phyloP scores from a whole-genome alignment of 2,113 vertebrate species.

The Hucho hucho region DNA sequence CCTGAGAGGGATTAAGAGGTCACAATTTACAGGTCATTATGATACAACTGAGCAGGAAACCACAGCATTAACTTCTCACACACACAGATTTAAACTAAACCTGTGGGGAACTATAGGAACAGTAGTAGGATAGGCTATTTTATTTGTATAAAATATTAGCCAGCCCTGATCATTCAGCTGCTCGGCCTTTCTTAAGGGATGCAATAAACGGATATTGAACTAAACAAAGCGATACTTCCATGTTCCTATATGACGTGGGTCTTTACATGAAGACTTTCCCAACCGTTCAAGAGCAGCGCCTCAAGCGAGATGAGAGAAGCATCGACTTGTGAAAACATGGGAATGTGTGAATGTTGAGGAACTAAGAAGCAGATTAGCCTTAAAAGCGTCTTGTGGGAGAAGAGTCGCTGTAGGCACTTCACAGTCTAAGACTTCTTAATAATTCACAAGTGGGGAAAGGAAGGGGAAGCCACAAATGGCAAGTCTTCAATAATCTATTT shows the following conservation, averaged over 20 bases:
- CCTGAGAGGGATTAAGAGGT: background rate
- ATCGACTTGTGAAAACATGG: background rate
- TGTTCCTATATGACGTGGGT: background rate
- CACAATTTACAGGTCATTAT: background rate
- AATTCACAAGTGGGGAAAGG: conserved; percentile 55
- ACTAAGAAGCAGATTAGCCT: conserved; percentile 34
- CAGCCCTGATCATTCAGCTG: too few species aligned
- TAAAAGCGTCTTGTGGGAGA: conserved; percentile 50
- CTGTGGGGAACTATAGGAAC: too few species aligned
- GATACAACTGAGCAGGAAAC: background rate
- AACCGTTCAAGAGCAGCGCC: conserved; percentile 33
- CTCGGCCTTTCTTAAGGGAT: too few species aligned
- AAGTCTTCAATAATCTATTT: conserved; percentile 54
- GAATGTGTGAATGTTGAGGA: conserved; percentile 13
- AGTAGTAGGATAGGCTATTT: too few species aligned
- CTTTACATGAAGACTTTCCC: background rate
- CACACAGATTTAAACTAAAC: too few species aligned
- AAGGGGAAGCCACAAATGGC: conserved; percentile 22
- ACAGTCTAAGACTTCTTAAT: conserved; percentile 51
- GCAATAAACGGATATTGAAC: background rate
- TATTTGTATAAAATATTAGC: too few species aligned
- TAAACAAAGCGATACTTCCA: background rate
- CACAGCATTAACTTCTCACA: too few species aligned
- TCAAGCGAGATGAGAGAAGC: background rate
- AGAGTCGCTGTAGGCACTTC: conserved; percentile 37